Percentiles rank a stretch among this genome's conserved stretches.
These are phyloP conservation scores for Barypeithes pellucidus DNA, from an alignment of 2,888 invertebrate genomes.

Conservation along the genomic window DNA sequence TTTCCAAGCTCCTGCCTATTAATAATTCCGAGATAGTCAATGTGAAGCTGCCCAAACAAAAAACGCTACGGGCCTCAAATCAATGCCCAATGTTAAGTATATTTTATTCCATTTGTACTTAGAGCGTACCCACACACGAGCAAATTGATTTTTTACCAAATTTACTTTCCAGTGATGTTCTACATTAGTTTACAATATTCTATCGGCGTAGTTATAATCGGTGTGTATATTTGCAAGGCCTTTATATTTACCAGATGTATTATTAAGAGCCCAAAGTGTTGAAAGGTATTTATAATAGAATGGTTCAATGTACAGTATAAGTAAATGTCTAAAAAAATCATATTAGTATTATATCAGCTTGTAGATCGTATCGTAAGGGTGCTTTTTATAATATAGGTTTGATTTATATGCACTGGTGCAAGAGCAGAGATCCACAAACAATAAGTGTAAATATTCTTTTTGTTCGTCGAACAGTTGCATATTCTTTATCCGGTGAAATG, in stretches of 20 bases:
- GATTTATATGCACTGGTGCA: conserved; percentile 32
- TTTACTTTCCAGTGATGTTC: conserved; percentile 6
- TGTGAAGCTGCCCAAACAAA: conserved; percentile 35
- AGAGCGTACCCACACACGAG: conserved; percentile 3
- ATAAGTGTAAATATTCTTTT: conserved; percentile 26
- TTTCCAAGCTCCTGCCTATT: conserved; percentile 83
- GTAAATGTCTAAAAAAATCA: conserved; percentile 43
- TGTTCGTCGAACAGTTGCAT: not conserved
- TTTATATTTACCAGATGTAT: conserved; percentile 31
- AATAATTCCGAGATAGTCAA: conserved; percentile 63
- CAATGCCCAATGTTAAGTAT: conserved; percentile 20
- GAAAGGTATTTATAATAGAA: conserved; percentile 53
- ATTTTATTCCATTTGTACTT: conserved; percentile 32
- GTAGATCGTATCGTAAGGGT: conserved; percentile 46
- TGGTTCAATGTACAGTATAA: conserved; percentile 54
- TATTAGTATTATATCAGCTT: conserved; percentile 48
- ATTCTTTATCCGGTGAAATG: not conserved
- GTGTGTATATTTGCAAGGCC: conserved; percentile 26
- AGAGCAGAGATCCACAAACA: conserved; percentile 10
- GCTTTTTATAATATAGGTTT: conserved; percentile 46
- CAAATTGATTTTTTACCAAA: conserved; percentile 2
- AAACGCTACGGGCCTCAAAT: conserved; percentile 5
- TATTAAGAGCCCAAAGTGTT: conserved; percentile 52
- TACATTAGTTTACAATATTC: conserved; percentile 13
- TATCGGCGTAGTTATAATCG: conserved; percentile 9